Base-by-base conservation (phyloP, 2,888 invertebrate species). In the Pachymerium ferrugineum region DNA sequence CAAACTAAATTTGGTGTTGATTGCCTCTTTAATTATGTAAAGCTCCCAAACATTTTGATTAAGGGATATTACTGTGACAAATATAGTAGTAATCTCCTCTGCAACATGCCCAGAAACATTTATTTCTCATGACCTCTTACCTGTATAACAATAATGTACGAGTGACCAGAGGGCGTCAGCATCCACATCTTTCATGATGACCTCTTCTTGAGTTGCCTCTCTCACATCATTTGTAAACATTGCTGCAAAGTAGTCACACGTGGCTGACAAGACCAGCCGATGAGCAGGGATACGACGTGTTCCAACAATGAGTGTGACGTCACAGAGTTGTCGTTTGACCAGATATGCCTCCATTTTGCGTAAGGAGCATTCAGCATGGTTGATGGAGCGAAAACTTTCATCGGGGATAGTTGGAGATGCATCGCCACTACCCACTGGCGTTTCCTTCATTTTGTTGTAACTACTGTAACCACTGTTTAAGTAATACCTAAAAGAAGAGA, bases 171-270 rank as follows among this genome's bases (percentile, higher is more conserved):
- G 86, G 33, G 94, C 92, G 81, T 93, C 92, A 25, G 93, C 89
- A 80, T 93, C 92, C 54, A 97, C 90, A 80, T 90, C 89, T 77
- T 90, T 90, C 78, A 97, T 85, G 75, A 90, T 90, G 38, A 97
- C 89, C 85, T 94, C 94, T 76, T 88, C 87, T 82, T 93, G 89
- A 76, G 88, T 89, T 5, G 93, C 88, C 84, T 97, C 96, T 77
- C 90, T 86, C 76, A 97, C 84, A 74, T 91, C 90, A 74, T 91
- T 92, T 29, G 93, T 95, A 81, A 97, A 97, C 96, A 97, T 97
- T 62, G 94, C 94, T 67, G 92, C 90, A 85, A 97, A 97, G 83
- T 97, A 97, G 83, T 94, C 94, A 78, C 94, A 94, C 75, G 93
- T 92, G 62, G 95, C 93, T 78, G 93, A 91, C 77, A 97, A 86